Base-by-base conservation (phyloP, 2,113 vertebrate species). In the Archilochus colubris region DNA sequence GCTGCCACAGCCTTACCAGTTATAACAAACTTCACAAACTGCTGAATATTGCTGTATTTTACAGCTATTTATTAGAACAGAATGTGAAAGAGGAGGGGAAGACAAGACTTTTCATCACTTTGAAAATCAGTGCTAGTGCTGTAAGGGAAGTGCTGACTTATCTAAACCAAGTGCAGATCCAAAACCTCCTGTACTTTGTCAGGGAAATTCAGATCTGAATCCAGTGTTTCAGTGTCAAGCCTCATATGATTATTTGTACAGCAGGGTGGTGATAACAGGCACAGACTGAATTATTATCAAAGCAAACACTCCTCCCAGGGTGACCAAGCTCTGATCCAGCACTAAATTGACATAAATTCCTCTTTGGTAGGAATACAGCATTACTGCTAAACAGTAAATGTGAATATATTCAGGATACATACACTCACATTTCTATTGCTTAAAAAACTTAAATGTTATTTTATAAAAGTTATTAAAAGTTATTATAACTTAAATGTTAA, bases 1-100 rank as follows among this genome's bases (percentile, higher is more conserved):
- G 86, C 58, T 58, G 44, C 64, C 44, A 27, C 22, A 72, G 73
- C 58, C 54, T 46, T 23, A 23, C 23, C 55, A 67, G 4, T 83
- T 43, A 57, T 0, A 0, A 7, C 9, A 17, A 36, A 12, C 46
- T 66, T 79, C 72, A 72, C 4, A 18, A 61, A 51, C 36, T 43
- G n/a, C 10, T 57, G 25, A 38, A 51, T 22, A n/a, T 3, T 14
- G 18, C 48, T 63, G 9, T 16, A 14, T 38, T 74, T 72, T 43
- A 61, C 8, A 55, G 40, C 23, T 10, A 4, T 19, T 70, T 59
- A 17, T 20, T 82, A 33, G 40, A 17, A 33, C 33, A 22, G 54
- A 51, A 38, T 0, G 0, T 30, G 40, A n/a, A 27, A 82, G 23
- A 20, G 0, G 10, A 72, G 44, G 21, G 13, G 46, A 82, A 82